These are phyloP conservation scores for Chionodraco myersi DNA, from an alignment of 2,113 vertebrate species.

Conservation along the genomic window DNA sequence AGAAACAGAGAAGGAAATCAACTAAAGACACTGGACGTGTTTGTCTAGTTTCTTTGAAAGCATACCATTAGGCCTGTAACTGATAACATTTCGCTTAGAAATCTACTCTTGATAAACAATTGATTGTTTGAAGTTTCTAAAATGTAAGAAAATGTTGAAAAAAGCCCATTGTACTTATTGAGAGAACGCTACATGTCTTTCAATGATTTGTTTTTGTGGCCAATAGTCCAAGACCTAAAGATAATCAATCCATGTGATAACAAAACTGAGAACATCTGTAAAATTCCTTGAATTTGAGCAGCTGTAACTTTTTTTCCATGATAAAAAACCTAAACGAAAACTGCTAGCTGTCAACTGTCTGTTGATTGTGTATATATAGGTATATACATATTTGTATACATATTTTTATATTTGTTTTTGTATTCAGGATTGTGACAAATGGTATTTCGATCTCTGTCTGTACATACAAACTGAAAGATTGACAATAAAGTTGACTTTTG, in stretches of 20 bases:
- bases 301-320: background rate
- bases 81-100: too few species aligned
- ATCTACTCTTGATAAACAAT: too few species aligned
- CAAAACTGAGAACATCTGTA: background rate
- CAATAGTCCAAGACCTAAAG: background rate
- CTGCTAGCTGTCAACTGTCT: too few species aligned
- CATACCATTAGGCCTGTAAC: background rate
- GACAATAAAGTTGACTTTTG: too few species aligned
- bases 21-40: background rate
- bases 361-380: too few species aligned
- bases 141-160: background rate
- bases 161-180: too few species aligned
- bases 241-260: background rate
- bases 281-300: background rate
- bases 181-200: background rate
- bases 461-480: too few species aligned
- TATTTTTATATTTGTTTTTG: too few species aligned
- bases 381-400: too few species aligned
- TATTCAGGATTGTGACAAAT: too few species aligned
- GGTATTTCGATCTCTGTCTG: too few species aligned
- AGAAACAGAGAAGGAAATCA: slow-evolving; percentile 17
- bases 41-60: background rate
- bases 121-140: background rate
- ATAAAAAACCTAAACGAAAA: background rate
- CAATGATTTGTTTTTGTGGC: background rate